Conservation (phyloP, 2,888 invertebrate genomes). For the Lathronympha strigana region DNA sequence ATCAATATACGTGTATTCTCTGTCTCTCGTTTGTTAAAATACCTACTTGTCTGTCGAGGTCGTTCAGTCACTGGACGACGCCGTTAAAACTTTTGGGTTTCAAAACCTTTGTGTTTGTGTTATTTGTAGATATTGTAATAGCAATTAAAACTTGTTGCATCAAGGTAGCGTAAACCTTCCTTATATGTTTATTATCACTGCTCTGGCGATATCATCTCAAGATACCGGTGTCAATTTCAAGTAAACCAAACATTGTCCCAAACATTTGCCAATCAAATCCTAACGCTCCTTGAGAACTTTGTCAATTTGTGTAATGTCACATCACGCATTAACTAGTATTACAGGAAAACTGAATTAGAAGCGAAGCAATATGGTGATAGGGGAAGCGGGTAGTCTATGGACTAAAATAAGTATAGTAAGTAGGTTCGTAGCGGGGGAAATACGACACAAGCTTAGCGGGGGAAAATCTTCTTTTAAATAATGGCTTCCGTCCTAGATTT, state of each 20-base stretch:
- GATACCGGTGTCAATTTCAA: constrained; percentile 8
- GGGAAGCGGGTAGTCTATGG: neutral
- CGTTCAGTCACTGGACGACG: too few species aligned
- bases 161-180: neutral
- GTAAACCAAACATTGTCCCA: constrained; percentile 12
- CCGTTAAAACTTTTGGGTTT: too few species aligned
- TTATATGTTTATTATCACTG: neutral
- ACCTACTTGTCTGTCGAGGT: too few species aligned
- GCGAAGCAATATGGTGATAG: neutral
- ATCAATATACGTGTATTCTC: too few species aligned
- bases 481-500: too few species aligned
- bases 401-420: neutral
- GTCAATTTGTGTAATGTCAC: constrained; percentile 16
- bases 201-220: neutral
- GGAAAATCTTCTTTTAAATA: too few species aligned
- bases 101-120: too few species aligned
- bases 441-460: too few species aligned
- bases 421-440: neutral
- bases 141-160: neutral
- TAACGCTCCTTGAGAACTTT: constrained; percentile 10
- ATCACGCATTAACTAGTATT: constrained; percentile 21
- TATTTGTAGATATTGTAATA: too few species aligned
- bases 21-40: too few species aligned
- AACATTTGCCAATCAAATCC: constrained; percentile 18
- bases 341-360: constrained; percentile 24